Percentiles rank a stretch among this genome's conserved stretches.
Conservation (phyloP, 2,113 vertebrate species). For the Ctenomys sociabilis region DNA sequence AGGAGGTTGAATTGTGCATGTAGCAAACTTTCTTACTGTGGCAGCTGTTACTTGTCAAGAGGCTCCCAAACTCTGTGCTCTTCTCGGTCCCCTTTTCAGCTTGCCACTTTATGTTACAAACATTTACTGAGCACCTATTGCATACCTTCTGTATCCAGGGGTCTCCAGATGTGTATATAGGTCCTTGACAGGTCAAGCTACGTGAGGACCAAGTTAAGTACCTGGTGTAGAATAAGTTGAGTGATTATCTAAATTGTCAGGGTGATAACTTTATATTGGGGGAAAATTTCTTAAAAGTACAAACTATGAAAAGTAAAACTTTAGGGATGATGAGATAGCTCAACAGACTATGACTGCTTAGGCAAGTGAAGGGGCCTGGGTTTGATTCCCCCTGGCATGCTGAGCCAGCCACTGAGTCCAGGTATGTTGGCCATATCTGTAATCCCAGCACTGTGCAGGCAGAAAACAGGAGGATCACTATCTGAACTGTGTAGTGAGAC, state of each 20-base stretch:
- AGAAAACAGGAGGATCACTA: too few relatives aligned
- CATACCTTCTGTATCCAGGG: background rate
- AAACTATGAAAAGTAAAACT: conserved; percentile 24
- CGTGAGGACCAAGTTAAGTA: background rate
- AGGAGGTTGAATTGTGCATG: background rate
- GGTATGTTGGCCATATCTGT: too few relatives aligned
- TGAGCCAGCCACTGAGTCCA: too few relatives aligned
- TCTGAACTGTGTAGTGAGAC: too few relatives aligned
- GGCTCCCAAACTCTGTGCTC: background rate
- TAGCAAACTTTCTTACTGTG: background rate
- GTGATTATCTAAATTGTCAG: background rate
- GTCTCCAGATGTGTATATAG: background rate
- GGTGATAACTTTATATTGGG: background rate
- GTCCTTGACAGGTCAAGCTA: background rate
- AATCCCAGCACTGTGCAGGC: too few relatives aligned
- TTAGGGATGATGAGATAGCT: background rate
- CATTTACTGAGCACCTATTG: background rate
- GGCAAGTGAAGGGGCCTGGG: too few relatives aligned
- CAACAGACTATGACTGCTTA: too few relatives aligned
- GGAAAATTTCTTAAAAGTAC: conserved; percentile 42
- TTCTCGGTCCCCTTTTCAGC: background rate
- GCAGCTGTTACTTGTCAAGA: background rate
- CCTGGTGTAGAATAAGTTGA: conserved; percentile 24
- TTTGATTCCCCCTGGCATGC: too few relatives aligned
- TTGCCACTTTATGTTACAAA: background rate